phyloP scores from a whole-genome alignment of 1,140 invertebrate genomes.

The Palaemon carinicauda region DNA sequence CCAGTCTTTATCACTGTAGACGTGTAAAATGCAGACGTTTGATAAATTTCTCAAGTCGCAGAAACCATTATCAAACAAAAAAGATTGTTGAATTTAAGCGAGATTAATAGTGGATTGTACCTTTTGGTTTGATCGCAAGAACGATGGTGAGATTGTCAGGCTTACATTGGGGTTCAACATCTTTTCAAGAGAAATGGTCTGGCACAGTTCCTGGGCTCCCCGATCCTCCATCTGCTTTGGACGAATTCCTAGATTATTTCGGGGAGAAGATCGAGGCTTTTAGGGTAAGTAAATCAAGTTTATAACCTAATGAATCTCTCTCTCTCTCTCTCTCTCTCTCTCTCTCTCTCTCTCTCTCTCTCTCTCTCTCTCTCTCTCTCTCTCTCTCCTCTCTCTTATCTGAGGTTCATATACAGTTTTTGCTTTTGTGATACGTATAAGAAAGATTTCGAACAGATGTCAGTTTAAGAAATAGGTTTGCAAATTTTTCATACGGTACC shows the following conservation, averaged over 20 bases:
- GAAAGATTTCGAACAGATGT: too few relatives aligned
- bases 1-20: too few relatives aligned
- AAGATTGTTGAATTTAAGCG: too few relatives aligned
- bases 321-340: slow-evolving; percentile 13
- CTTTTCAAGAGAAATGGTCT: slow-evolving; percentile 43
- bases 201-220: slow-evolving; percentile 47
- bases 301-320: background rate
- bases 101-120: background rate
- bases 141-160: background rate
- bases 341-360: background rate
- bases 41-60: too few relatives aligned
- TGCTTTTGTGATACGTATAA: too few relatives aligned
- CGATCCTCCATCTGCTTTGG: slow-evolving; percentile 33
- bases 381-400: too few relatives aligned
- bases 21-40: too few relatives aligned
- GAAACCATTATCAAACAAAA: too few relatives aligned
- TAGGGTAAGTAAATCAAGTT: slow-evolving; percentile 9
- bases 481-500: too few relatives aligned
- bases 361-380: too few relatives aligned
- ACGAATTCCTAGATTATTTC: slow-evolving; percentile 28
- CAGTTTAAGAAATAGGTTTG: too few relatives aligned
- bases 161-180: slow-evolving; percentile 29
- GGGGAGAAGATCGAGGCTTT: slow-evolving; percentile 24
- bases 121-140: background rate
- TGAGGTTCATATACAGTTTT: too few relatives aligned